phyloP scores from a whole-genome alignment of 2,888 invertebrate genomes.

The Drosophila villosipedis region DNA sequence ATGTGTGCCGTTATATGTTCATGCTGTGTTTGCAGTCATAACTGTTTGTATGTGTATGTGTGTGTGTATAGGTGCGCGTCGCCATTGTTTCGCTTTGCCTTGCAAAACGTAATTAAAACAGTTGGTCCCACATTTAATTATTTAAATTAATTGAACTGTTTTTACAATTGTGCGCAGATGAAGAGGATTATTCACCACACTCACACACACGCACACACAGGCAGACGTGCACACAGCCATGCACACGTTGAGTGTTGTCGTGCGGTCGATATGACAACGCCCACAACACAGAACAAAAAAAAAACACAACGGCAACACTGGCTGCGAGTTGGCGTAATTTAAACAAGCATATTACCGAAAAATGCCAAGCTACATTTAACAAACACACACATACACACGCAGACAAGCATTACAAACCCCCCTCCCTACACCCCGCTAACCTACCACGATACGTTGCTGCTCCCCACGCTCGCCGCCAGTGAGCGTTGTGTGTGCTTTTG shows the following conservation, averaged over 20 bases:
- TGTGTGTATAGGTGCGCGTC: slow-evolving; percentile 9
- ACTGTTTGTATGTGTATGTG: slow-evolving; percentile 11
- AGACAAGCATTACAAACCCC: slow-evolving; percentile 20
- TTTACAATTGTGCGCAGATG: slow-evolving; percentile 62
- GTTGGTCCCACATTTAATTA: slow-evolving; percentile 76
- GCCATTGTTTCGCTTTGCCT: slow-evolving; percentile 20
- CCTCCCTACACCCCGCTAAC: background rate
- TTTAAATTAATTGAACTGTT: slow-evolving; percentile 80
- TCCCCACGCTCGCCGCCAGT: background rate
- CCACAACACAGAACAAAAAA: slow-evolving; percentile 37
- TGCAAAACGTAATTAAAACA: slow-evolving; percentile 73
- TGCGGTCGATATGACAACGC: slow-evolving; percentile 79
- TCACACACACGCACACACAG: slow-evolving; percentile 17
- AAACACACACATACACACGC: slow-evolving; percentile 37
- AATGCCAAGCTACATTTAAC: slow-evolving; percentile 68
- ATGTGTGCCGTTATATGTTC: slow-evolving; percentile 57
- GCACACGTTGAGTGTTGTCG: slow-evolving; percentile 40
- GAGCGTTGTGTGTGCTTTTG: background rate
- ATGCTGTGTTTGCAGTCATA: slow-evolving; percentile 27
- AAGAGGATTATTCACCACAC: slow-evolving; percentile 9
- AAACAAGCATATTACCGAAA: slow-evolving; percentile 72
- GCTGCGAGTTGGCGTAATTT: slow-evolving; percentile 62
- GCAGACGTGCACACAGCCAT: background rate
- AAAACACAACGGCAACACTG: slow-evolving; percentile 18
- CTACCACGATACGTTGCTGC: background rate